phyloP scores from a whole-genome alignment of 1,140 invertebrate genomes.

The Microplitis demolitor region DNA sequence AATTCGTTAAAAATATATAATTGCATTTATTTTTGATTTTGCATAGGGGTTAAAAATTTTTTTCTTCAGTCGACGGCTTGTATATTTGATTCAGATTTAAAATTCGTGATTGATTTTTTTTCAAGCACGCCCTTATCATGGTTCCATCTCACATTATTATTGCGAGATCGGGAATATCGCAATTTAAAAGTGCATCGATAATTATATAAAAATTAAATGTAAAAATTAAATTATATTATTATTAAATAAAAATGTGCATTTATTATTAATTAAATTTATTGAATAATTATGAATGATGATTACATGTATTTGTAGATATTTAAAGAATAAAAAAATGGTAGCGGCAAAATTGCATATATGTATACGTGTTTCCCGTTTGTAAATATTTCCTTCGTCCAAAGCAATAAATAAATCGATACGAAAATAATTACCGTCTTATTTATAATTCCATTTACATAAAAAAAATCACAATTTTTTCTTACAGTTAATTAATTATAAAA shows the following conservation, averaged over 20 bases:
- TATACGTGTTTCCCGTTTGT: constrained; percentile 54
- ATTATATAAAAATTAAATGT: constrained; percentile 29
- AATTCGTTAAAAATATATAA: too few species aligned
- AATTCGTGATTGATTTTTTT: not conserved
- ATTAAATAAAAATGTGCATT: constrained; percentile 24
- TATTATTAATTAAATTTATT: constrained; percentile 13
- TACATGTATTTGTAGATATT: constrained; percentile 23
- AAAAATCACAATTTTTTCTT: too few species aligned
- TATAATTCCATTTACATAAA: not conserved
- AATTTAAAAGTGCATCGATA: constrained; percentile 27
- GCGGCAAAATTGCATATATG: constrained; percentile 52
- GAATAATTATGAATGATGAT: not conserved
- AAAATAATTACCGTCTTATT: constrained; percentile 5
- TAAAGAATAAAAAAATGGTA: constrained; percentile 53
- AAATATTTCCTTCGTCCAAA: constrained; percentile 56
- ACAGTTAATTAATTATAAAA: too few species aligned
- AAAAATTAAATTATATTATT: constrained; percentile 25
- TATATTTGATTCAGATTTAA: not conserved
- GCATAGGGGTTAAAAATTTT: too few species aligned
- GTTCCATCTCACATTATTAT: constrained; percentile 20
- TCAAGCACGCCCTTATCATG: constrained; percentile 17
- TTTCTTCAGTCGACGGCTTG: too few species aligned
- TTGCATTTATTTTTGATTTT: too few species aligned
- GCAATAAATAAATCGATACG: constrained; percentile 58
- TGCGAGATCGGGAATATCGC: not conserved